These are phyloP conservation scores for Drosophila barbarae DNA, from an alignment of 2,888 invertebrate genomes.

Conservation along the genomic window DNA sequence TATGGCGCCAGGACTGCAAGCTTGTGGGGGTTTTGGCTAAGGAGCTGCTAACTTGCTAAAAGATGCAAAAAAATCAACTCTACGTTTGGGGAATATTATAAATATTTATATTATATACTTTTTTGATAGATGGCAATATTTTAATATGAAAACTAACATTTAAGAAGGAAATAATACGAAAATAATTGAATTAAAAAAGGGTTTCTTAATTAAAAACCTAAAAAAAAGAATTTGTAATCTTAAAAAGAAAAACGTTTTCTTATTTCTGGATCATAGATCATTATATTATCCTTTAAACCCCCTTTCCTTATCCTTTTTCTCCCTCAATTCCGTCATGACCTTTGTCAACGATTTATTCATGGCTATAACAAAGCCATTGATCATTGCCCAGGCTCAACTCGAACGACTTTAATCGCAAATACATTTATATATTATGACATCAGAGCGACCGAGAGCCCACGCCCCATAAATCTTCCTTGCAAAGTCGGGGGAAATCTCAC, in stretches of 20 bases:
- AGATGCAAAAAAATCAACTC: too few relatives aligned
- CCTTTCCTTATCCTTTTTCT: not conserved
- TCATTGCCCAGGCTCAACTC: slow-evolving; percentile 35
- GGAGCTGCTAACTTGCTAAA: not conserved
- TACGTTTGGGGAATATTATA: too few relatives aligned
- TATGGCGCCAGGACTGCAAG: not conserved
- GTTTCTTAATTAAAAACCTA: too few relatives aligned
- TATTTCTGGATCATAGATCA: not conserved
- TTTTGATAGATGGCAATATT: too few relatives aligned
- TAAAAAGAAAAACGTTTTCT: not conserved
- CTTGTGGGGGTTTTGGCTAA: not conserved
- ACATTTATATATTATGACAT: slow-evolving; percentile 46
- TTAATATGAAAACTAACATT: too few relatives aligned
- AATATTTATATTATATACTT: too few relatives aligned
- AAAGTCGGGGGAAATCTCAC: slow-evolving; percentile 28
- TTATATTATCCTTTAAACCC: not conserved
- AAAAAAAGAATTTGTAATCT: too few relatives aligned
- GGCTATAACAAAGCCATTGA: slow-evolving; percentile 39
- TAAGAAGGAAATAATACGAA: too few relatives aligned
- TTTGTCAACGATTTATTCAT: slow-evolving; percentile 37
- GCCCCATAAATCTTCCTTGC: slow-evolving; percentile 33
- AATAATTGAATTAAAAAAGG: too few relatives aligned
- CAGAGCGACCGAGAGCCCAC: slow-evolving; percentile 2
- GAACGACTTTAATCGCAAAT: slow-evolving; percentile 40
- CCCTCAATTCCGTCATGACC: slow-evolving; percentile 5